phyloP scores from a whole-genome alignment of 2,113 vertebrate genomes.

The Istiophorus platypterus region DNA sequence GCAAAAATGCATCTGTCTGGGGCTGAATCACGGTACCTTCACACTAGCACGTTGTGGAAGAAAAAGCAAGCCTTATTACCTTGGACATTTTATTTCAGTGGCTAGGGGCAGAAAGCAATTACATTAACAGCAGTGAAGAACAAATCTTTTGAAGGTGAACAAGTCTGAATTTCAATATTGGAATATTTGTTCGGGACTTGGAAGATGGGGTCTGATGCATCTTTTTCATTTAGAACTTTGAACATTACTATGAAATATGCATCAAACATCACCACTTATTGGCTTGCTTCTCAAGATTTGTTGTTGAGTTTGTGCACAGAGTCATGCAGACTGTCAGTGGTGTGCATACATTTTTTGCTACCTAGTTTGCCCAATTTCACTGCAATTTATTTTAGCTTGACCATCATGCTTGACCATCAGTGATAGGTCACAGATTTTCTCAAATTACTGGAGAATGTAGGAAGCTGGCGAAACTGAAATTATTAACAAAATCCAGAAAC shows the following conservation, averaged over 20 bases:
- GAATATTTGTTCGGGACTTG: slow-evolving; percentile 39
- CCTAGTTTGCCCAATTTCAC: slow-evolving; percentile 22
- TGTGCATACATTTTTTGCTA: slow-evolving; percentile 1
- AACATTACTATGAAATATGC: slow-evolving; percentile 34
- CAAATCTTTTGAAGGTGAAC: slow-evolving; percentile 66
- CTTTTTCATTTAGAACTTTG: slow-evolving; percentile 38
- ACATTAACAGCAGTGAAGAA: slow-evolving; percentile 63
- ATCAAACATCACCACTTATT: slow-evolving; percentile 21
- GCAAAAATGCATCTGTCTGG: slow-evolving; percentile 44
- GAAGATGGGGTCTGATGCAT: slow-evolving; percentile 14
- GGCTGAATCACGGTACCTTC: slow-evolving; percentile 33
- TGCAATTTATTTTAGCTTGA: slow-evolving; percentile 19
- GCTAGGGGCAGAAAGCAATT: slow-evolving; percentile 66
- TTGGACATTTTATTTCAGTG: slow-evolving; percentile 56
- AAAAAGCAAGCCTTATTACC: slow-evolving; percentile 52
- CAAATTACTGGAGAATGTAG: slow-evolving; percentile 18
- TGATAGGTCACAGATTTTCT: slow-evolving; percentile 19
- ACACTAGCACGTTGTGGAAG: slow-evolving; percentile 7
- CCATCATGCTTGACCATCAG: slow-evolving; percentile 15
- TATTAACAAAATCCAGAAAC: background rate
- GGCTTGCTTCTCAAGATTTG: background rate
- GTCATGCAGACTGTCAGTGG: slow-evolving; percentile 18
- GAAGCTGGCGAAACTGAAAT: background rate
- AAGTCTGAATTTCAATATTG: slow-evolving; percentile 57
- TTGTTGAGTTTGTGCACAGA: slow-evolving; percentile 4